These are phyloP conservation scores for Telmatochromis sp. DNA, from an alignment of 2,113 vertebrate species.

Conservation along the genomic window DNA sequence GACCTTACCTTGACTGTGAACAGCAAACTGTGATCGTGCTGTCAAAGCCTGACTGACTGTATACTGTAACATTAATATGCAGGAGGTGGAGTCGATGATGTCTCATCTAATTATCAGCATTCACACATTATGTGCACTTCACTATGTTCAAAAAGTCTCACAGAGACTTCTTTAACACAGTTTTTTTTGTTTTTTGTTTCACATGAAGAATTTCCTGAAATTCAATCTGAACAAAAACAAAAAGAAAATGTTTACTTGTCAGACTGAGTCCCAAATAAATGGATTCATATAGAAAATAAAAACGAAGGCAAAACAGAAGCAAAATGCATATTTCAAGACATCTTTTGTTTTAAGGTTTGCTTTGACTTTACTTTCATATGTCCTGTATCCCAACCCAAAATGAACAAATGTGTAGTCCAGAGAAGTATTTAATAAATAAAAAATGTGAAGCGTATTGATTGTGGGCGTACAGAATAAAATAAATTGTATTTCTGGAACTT, in stretches of 20 bases:
- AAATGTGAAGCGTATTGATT: accelerated
- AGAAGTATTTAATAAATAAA: background rate
- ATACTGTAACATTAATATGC: background rate
- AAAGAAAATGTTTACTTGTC: background rate
- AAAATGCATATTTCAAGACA: background rate
- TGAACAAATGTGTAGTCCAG: accelerated
- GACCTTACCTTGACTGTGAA: background rate
- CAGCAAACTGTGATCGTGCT: background rate
- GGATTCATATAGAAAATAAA: background rate
- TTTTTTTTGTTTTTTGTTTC: background rate
- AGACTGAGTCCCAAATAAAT: background rate
- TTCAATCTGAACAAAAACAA: background rate
- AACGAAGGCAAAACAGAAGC: background rate
- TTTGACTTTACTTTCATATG: accelerated
- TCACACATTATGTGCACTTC: background rate
- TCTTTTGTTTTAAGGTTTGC: background rate
- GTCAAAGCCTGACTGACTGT: background rate
- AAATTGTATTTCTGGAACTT: accelerated
- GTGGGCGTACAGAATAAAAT: background rate
- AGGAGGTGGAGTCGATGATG: background rate
- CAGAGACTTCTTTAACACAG: background rate
- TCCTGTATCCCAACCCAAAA: background rate
- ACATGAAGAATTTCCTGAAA: background rate
- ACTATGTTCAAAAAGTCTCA: background rate
- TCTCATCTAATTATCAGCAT: background rate